These are phyloP conservation scores for Coelopa frigida DNA, from an alignment of 1,140 invertebrate species.

Conservation along the genomic window DNA sequence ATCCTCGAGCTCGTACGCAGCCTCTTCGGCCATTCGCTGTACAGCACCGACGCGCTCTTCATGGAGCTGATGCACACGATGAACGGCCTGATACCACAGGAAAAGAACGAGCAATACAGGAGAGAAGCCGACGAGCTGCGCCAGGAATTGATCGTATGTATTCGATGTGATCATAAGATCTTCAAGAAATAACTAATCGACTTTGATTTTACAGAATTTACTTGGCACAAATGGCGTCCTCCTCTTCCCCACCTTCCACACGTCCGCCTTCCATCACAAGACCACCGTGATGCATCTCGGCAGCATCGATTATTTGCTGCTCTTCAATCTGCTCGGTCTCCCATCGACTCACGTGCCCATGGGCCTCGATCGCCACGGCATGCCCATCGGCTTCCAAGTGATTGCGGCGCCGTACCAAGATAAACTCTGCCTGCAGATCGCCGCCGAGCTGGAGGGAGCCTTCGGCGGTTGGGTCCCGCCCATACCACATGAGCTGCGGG, in stretches of 20 bases:
- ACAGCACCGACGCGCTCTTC: conserved; percentile 32
- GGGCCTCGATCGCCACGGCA: conserved; percentile 54
- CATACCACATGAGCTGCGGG: no score
- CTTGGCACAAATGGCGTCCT: conserved; percentile 63
- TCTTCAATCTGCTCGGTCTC: conserved; percentile 69
- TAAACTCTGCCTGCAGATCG: conserved; percentile 67
- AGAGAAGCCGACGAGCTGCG: conserved; percentile 17
- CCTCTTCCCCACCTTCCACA: conserved; percentile 64
- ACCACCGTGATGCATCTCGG: conserved; percentile 53
- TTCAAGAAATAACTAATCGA: background rate
- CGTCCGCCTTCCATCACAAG: conserved; percentile 56
- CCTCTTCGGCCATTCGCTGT: conserved; percentile 28
- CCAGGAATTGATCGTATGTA: conserved; percentile 21
- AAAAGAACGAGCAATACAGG: conserved; percentile 19
- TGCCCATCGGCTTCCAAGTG: conserved; percentile 71
- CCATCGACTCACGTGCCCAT: conserved; percentile 69
- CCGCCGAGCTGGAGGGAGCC: conserved; percentile 63
- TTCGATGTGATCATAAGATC: background rate
- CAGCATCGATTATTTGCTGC: conserved; percentile 58
- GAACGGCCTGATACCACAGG: conserved; percentile 18
- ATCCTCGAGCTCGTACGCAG: conserved; percentile 25
- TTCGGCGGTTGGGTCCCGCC: conserved; percentile 70
- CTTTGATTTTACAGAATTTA: conserved; percentile 41
- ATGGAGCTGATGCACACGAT: conserved; percentile 27
- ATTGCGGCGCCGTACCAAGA: conserved; percentile 61